Conservation (phyloP, 1,140 invertebrate genomes). For the Temnothorax longispinosus region DNA sequence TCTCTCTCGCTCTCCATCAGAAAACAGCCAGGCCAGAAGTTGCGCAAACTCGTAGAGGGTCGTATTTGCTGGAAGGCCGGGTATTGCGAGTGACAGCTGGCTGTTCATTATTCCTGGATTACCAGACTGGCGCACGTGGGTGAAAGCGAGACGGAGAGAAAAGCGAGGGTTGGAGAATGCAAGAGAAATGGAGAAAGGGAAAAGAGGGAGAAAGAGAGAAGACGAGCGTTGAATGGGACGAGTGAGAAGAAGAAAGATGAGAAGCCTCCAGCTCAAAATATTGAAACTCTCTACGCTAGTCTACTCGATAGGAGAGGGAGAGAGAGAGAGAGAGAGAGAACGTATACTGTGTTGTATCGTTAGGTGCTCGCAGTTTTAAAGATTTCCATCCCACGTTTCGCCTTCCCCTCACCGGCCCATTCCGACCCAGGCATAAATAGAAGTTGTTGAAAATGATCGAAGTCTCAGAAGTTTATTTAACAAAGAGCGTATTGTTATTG, state of each 20-base stretch:
- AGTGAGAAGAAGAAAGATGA: slow-evolving; percentile 50
- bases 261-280: slow-evolving; percentile 66
- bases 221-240: slow-evolving; percentile 58
- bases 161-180: slow-evolving; percentile 25
- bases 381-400: slow-evolving; percentile 43
- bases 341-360: slow-evolving; percentile 44
- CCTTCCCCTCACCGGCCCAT: not conserved
- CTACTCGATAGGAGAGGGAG: slow-evolving; percentile 48
- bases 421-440: slow-evolving; percentile 16
- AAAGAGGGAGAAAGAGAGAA: slow-evolving; percentile 53
- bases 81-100: slow-evolving; percentile 83
- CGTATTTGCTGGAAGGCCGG: slow-evolving; percentile 76
- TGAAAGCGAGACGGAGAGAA: slow-evolving; percentile 57
- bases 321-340: not conserved
- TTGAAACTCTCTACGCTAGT: slow-evolving; percentile 67
- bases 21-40: slow-evolving; percentile 71
- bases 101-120: slow-evolving; percentile 85
- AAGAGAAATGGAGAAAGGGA: slow-evolving; percentile 54
- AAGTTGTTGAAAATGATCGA: slow-evolving; percentile 46
- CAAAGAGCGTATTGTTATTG: slow-evolving; percentile 41
- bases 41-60: slow-evolving; percentile 78
- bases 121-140: slow-evolving; percentile 72
- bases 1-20: slow-evolving; percentile 28
- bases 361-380: slow-evolving; percentile 62
- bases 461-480: slow-evolving; percentile 47